phyloP scores from a whole-genome alignment of 2,888 invertebrate species.

The Papilio gigon region DNA sequence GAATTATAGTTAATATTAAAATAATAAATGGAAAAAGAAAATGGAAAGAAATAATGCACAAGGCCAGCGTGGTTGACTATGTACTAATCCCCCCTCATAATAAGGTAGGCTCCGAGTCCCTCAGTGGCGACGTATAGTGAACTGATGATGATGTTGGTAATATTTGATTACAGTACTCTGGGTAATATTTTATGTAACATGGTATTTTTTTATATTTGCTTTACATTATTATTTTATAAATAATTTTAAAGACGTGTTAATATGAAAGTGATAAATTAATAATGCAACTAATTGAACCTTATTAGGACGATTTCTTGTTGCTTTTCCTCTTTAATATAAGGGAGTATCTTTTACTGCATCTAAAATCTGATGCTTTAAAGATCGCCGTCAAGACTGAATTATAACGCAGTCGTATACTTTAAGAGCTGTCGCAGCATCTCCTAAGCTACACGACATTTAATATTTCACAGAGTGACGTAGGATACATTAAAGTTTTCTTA shows the following conservation, averaged over 20 bases:
- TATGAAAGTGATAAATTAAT: too few species aligned
- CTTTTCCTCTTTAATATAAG: not conserved
- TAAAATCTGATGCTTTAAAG: conserved; percentile 5
- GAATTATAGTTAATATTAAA: too few species aligned
- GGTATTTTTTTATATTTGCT: not conserved
- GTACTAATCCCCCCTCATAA: too few species aligned
- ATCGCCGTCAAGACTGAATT: conserved; percentile 9
- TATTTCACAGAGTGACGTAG: not conserved
- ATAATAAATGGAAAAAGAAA: too few species aligned
- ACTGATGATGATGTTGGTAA: too few species aligned
- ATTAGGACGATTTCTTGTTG: not conserved
- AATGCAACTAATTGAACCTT: too few species aligned
- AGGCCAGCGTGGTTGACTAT: too few species aligned
- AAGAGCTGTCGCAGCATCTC: not conserved
- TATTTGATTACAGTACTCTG: not conserved
- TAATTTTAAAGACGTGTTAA: too few species aligned
- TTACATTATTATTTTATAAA: too few species aligned
- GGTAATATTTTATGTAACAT: not conserved
- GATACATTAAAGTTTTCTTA: not conserved
- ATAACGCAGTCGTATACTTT: not conserved
- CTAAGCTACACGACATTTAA: not conserved
- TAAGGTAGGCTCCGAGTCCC: too few species aligned
- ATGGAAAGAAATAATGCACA: too few species aligned
- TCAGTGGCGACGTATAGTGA: too few species aligned
- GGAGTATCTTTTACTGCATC: conserved; percentile 1